phyloP scores from a whole-genome alignment of 2,888 invertebrate genomes.

The Emmelina monodactyla region DNA sequence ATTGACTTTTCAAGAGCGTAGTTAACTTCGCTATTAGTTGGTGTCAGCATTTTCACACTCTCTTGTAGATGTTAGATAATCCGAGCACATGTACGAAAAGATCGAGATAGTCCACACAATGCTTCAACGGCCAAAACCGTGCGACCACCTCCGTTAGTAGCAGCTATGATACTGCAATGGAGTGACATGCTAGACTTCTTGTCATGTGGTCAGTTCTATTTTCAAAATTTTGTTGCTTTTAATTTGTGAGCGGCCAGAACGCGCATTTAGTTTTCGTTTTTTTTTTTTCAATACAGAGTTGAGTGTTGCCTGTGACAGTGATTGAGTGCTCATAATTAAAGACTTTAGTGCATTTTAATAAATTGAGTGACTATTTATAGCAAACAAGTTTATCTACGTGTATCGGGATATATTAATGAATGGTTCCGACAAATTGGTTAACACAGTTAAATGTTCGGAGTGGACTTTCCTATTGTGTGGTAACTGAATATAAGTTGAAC shows the following conservation, averaged over 20 bases:
- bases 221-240: constrained; percentile 19
- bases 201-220: constrained; percentile 47
- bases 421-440: constrained; percentile 2
- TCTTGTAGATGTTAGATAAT: constrained; percentile 17
- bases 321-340: constrained; percentile 10
- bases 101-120: constrained; percentile 42
- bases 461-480: not conserved
- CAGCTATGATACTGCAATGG: constrained; percentile 57
- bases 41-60: constrained; percentile 27
- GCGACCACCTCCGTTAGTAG: constrained; percentile 42
- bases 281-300: constrained; percentile 7
- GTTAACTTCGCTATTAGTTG: no score
- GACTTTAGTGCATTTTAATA: no score
- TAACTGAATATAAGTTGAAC: constrained; percentile 19
- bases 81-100: constrained; percentile 27
- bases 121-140: constrained; percentile 28
- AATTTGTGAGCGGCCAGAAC: constrained; percentile 13
- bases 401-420: not conserved
- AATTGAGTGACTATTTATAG: no score
- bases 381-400: no score
- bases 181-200: constrained; percentile 59
- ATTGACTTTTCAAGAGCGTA: no score
- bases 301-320: constrained; percentile 10
- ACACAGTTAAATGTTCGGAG: constrained; percentile 1
- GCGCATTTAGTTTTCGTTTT: constrained; percentile 6